Conservation (phyloP, 2,888 invertebrate genomes). For the Leptinotarsa peninsularis region DNA sequence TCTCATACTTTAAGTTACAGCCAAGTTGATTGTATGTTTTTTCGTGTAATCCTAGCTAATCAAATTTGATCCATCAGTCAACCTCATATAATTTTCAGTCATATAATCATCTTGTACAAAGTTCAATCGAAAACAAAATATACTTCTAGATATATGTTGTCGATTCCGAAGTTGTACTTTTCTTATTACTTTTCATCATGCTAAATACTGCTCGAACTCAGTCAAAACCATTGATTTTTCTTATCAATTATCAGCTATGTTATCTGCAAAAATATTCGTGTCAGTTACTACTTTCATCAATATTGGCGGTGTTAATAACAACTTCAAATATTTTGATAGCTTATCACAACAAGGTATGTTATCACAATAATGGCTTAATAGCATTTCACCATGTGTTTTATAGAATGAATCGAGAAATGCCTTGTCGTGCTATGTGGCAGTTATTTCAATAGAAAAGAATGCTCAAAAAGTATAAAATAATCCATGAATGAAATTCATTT, state of each 20-base stretch:
- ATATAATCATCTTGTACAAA: too few relatives aligned
- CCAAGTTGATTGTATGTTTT: too few relatives aligned
- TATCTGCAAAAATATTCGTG: slow-evolving; percentile 20
- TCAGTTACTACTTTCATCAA: slow-evolving; percentile 23
- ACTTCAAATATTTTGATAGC: slow-evolving; percentile 36
- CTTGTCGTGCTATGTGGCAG: neutral
- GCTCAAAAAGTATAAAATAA: neutral
- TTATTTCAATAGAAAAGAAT: neutral
- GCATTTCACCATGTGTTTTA: slow-evolving; percentile 23
- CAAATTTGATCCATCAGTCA: too few relatives aligned
- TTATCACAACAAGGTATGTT: slow-evolving; percentile 35
- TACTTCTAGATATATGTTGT: too few relatives aligned
- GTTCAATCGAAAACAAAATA: too few relatives aligned
- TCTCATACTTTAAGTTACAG: too few relatives aligned
- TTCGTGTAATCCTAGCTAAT: too few relatives aligned
- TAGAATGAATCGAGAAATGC: slow-evolving; percentile 16
- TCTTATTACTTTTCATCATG: neutral
- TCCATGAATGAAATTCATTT: neutral
- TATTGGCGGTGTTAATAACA: slow-evolving; percentile 29
- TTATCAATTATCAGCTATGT: slow-evolving; percentile 14
- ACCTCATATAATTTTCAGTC: too few relatives aligned
- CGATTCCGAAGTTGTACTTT: too few relatives aligned
- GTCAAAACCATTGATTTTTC: slow-evolving; percentile 22
- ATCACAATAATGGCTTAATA: slow-evolving; percentile 37
- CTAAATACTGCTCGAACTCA: neutral